Base-by-base conservation (phyloP, 2,113 vertebrate species). In the Pimephales promelas region DNA sequence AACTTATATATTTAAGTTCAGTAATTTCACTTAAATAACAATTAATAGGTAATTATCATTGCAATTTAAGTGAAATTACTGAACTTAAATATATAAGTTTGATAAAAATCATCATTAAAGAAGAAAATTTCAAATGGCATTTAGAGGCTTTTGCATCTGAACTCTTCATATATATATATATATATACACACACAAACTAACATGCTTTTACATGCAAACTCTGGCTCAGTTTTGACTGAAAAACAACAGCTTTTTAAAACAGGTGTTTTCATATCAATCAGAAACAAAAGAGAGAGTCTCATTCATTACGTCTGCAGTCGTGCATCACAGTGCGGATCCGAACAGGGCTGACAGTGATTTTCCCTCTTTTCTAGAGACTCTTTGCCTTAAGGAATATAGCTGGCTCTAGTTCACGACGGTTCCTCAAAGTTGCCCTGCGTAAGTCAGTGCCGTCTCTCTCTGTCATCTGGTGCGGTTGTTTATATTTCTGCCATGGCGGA, bases 401-500 rank as follows among this genome's bases (percentile, higher is more conserved):
- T 34, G 68, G 14, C 70, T 79, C 45, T 80, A 56, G 78, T 43
- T 40, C 77, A 26, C 28, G 11, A 31, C 47, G 8, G 43, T 71
- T 81, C 59, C 34, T 68, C 68, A 54, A 66, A 76, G 73, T 66
- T 78, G 79, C 43, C 14, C 81, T 40, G 59, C 73, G n/a, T 20
- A 14, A 40, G 59, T 56, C 49, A 28, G 10, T 54, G 86, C 79
- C 22, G 31, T 72, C 36, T 71, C 36, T 71, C 84, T 84, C 24
- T 13, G 74, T 88, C 79, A 77, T 71, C 84, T 84, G 88, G 82
- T 84, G 83, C 78, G 66, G 83, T 82, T 92, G 89, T 92, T 93
- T 90, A 90, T 91, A 83, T 88, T 83, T 87, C 89, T 90, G 88
- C 85, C 82, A 72, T 54, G 9, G 59, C 70, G 77, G 89, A 90